Percentiles rank a stretch among this genome's conserved stretches.
Evolutionary conservation across 2,113 vertebrate species (phyloP).

Genomic region (Trematocara variabile): DNA sequence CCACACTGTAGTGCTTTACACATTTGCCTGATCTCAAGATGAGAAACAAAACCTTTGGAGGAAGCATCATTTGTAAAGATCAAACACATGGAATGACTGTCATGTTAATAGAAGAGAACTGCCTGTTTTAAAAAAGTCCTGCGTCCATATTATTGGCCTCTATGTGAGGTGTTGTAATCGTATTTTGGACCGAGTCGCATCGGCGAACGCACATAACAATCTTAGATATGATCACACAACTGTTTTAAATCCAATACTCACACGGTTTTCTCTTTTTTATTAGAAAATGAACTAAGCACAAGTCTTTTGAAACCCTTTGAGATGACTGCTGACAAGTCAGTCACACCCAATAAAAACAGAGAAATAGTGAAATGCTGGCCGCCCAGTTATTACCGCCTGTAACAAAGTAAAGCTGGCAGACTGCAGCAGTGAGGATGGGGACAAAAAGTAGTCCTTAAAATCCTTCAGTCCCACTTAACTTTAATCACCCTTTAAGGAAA

Average conservation of each 20-base stretch:
- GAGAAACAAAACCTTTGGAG: not conserved
- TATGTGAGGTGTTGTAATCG: not conserved
- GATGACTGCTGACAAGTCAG: constrained; percentile 48
- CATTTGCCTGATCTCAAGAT: not conserved
- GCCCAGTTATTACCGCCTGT: not conserved
- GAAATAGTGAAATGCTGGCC: constrained; percentile 33
- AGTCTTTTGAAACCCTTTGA: constrained; percentile 18
- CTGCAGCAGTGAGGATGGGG: not conserved
- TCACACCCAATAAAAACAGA: constrained; percentile 54
- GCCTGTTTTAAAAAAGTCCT: not conserved
- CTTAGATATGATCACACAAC: not conserved
- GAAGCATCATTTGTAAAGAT: not conserved
- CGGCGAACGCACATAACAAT: not conserved
- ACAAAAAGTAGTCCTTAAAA: constrained; percentile 14
- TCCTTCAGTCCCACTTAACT: not conserved
- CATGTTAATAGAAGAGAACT: not conserved
- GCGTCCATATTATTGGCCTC: too few relatives aligned
- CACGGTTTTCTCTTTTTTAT: not conserved
- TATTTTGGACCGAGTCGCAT: not conserved
- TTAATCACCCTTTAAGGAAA: constrained; percentile 3
- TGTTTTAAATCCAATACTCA: not conserved
- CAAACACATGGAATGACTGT: not conserved
- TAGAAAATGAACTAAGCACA: constrained; percentile 18
- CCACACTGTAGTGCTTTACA: not conserved
- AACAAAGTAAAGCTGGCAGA: not conserved